These are phyloP conservation scores for Auanema freiburgensis DNA, from an alignment of 2,888 invertebrate species.

Conservation along the genomic window DNA sequence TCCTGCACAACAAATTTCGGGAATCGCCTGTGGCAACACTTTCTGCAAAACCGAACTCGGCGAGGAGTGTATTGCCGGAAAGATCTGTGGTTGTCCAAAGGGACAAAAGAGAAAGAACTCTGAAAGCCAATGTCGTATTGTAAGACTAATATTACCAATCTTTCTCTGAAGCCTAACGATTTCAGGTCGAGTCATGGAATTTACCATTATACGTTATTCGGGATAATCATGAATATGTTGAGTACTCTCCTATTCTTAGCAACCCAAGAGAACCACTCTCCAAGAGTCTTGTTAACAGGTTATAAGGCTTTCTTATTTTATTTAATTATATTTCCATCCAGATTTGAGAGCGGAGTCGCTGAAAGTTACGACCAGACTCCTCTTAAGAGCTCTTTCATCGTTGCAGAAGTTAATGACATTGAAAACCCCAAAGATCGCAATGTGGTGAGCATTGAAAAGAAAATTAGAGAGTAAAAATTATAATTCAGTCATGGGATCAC, in stretches of 20 bases:
- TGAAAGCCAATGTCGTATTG: constrained; percentile 45
- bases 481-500: constrained; percentile 43
- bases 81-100: constrained; percentile 55
- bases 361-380: constrained; percentile 47
- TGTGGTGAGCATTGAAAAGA: constrained; percentile 10
- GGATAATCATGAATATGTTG: constrained; percentile 39
- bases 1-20: constrained; percentile 27
- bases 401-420: constrained; percentile 47
- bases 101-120: constrained; percentile 49
- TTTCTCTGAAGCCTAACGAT: not conserved
- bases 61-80: constrained; percentile 58
- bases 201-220: constrained; percentile 54
- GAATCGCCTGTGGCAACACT: constrained; percentile 47
- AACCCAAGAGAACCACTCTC: constrained; percentile 40
- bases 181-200: constrained; percentile 47
- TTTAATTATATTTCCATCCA: constrained; percentile 1
- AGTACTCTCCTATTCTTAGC: constrained; percentile 38
- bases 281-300: constrained; percentile 33
- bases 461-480: not conserved
- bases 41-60: constrained; percentile 57
- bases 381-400: constrained; percentile 41
- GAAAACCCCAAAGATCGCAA: constrained; percentile 43
- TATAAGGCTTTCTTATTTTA: not conserved
- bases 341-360: constrained; percentile 45
- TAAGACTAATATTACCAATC: constrained; percentile 6